phyloP scores from a whole-genome alignment of 2,888 invertebrate species.

The Globia sparganii region DNA sequence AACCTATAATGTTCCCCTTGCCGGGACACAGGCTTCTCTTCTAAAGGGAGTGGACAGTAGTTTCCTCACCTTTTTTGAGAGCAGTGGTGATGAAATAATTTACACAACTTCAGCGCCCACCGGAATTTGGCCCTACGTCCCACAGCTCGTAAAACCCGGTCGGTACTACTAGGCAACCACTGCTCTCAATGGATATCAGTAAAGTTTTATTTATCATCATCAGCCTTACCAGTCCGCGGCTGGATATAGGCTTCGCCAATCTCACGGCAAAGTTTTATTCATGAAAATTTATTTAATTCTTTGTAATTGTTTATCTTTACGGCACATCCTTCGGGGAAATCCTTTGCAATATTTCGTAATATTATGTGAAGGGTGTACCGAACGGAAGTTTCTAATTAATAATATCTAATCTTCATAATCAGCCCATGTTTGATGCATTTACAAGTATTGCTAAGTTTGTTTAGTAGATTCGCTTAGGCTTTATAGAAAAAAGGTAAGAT shows the following conservation, averaged over 20 bases:
- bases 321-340: not conserved
- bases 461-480: no score
- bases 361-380: slow-evolving; percentile 4
- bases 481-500: no score
- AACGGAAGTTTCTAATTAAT: slow-evolving; percentile 22
- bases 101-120: not conserved
- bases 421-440: not conserved
- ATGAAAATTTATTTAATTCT: not conserved
- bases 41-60: no score
- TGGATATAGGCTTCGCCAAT: not conserved
- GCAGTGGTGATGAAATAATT: not conserved
- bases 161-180: not conserved
- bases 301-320: not conserved
- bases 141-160: not conserved
- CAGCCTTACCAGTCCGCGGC: no score
- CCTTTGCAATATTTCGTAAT: slow-evolving; percentile 13
- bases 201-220: not conserved
- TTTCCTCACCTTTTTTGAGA: no score
- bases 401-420: slow-evolving; percentile 36
- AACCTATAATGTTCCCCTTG: not conserved
- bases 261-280: not conserved
- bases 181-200: not conserved
- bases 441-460: not conserved
- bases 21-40: no score
- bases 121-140: not conserved